Conservation (phyloP, 2,113 vertebrate genomes). For the Pluvialis apricaria region DNA sequence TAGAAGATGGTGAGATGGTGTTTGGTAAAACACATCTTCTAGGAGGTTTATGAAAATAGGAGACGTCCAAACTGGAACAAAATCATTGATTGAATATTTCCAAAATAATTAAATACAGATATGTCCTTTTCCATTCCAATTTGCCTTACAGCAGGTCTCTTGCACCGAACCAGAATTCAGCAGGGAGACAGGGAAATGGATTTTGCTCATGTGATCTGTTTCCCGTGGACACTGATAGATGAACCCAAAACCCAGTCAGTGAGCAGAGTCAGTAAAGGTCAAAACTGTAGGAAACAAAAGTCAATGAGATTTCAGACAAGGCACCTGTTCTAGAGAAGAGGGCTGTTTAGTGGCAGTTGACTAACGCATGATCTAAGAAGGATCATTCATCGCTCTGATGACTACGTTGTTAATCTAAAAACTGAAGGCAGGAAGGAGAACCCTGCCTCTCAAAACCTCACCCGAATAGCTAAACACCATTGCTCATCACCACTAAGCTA, state of each 20-base stretch:
- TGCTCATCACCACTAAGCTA: neutral
- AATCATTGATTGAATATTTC: neutral
- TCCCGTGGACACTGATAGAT: neutral
- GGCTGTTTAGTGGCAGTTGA: neutral
- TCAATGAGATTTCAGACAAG: neutral
- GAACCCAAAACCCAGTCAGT: neutral
- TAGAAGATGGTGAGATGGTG: neutral
- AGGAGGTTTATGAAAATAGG: neutral
- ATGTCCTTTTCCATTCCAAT: neutral
- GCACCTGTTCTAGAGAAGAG: neutral
- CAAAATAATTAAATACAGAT: neutral
- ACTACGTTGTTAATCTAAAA: neutral
- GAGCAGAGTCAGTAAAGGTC: neutral
- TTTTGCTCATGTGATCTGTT: neutral
- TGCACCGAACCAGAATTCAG: neutral
- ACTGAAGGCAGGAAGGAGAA: neutral
- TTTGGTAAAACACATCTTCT: neutral
- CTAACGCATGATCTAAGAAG: neutral
- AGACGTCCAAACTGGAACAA: neutral
- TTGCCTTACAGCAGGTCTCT: neutral
- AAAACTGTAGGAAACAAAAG: neutral
- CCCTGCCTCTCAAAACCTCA: neutral
- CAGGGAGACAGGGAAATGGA: neutral
- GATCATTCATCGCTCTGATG: neutral
- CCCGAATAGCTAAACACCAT: neutral